Evolutionary conservation across 2,888 invertebrate species (phyloP), one percentile per base, ranked within the genome.

Genomic region (Andrena minutula): DNA sequence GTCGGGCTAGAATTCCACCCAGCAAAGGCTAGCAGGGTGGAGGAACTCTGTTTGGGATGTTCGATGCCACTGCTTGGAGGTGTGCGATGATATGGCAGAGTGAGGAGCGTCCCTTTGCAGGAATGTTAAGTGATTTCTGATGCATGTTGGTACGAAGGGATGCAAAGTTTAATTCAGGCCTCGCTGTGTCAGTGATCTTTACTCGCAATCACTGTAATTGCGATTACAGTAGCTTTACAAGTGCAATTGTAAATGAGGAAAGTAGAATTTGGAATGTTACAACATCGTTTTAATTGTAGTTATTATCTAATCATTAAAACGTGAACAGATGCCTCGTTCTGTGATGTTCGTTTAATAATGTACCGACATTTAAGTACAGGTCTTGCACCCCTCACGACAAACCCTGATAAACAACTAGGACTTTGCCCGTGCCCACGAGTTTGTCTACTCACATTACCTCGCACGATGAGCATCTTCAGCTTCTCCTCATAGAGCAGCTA

Each of bases 401-500:
- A 23, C 74, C 83, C 79, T 78, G 87, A 88, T 88, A 88, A 88
- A 85, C 76, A 65, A 61, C 71, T 69, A 85, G 89, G 80, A 91
- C 90, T 89, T 87, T 86, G 84, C 89, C 86, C 86, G 87, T 82
- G 77, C 71, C 66, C 79, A 83, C 88, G 90, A 90, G 89, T 91
- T 91, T 83, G 85, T 85, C 87, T 90, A 90, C 92, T 92, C 89
- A 75, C 87, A 84, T 91, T 91, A 91, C 92, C 88, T 83, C 61
- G 73, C 81, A 68, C 61, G 73, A n/a, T 61, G 72, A 30, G 63
- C 74, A 63, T 76, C 75, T 56, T 68, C 74, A 26, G 26, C 66
- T 60, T 63, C 75, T 82, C 28, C 60, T 76, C 65, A 61, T 82
- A 84, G 77, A 93, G 92, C 92, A 92, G 90, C 90, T 91, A 91